phyloP scores from a whole-genome alignment of 2,888 invertebrate genomes.

The Operophtera brumata region DNA sequence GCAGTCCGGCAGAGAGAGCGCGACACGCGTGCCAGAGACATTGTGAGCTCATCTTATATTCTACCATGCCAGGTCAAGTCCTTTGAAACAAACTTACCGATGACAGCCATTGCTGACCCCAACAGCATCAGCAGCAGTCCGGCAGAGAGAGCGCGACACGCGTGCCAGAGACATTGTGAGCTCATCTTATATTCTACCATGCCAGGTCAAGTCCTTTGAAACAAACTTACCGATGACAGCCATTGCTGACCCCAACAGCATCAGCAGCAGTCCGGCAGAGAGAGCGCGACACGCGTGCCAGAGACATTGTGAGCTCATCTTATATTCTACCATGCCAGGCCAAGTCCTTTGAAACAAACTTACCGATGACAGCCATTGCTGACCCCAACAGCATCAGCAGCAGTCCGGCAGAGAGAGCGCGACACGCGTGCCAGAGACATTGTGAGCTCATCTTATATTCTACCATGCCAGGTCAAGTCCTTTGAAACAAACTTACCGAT shows the following conservation, averaged over 20 bases:
- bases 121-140: constrained; percentile 93
- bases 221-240: constrained; percentile 89
- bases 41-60: constrained; percentile 92
- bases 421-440: constrained; percentile 96
- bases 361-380: constrained; percentile 96
- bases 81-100: constrained; percentile 83
- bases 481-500: constrained; percentile 83
- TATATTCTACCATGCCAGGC: constrained; percentile 44
- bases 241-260: constrained; percentile 95
- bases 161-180: constrained; percentile 95
- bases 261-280: constrained; percentile 91
- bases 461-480: too few relatives aligned
- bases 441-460: constrained; percentile 88
- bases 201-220: too few relatives aligned
- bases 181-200: too few relatives aligned
- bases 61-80: too few relatives aligned
- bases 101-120: constrained; percentile 95
- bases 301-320: constrained; percentile 93
- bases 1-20: constrained; percentile 91
- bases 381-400: constrained; percentile 93
- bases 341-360: constrained; percentile 34
- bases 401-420: constrained; percentile 92
- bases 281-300: constrained; percentile 97
- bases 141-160: constrained; percentile 93
- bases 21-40: constrained; percentile 97